These are phyloP conservation scores for Cataglyphis livida DNA, from an alignment of 2,888 invertebrate species.

Conservation along the genomic window DNA sequence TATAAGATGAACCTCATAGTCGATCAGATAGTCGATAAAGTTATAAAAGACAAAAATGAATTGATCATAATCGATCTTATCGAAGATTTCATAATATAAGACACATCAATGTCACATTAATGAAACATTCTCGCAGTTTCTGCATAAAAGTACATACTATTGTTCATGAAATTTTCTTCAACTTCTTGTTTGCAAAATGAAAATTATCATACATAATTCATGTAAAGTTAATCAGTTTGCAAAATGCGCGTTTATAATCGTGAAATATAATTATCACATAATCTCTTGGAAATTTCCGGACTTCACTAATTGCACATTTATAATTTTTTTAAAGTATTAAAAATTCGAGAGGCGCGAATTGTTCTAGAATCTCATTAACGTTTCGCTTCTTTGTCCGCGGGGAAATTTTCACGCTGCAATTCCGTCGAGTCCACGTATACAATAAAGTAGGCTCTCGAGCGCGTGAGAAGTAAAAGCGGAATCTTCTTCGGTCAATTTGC, in stretches of 20 bases:
- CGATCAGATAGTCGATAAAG: not conserved
- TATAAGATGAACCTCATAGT: not conserved
- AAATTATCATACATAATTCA: conserved; percentile 11
- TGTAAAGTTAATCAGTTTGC: not conserved
- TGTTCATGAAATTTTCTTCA: not conserved
- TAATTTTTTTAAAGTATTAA: not conserved
- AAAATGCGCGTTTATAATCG: not conserved
- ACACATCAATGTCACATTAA: conserved; percentile 25
- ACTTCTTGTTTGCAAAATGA: not conserved
- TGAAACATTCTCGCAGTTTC: conserved; percentile 1
- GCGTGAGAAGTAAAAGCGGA: conserved; percentile 50
- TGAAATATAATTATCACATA: not conserved
- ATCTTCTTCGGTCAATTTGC: conserved; percentile 39
- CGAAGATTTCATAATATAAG: conserved; percentile 6
- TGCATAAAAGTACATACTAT: not conserved
- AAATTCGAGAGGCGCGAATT: conserved; percentile 7
- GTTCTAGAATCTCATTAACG: conserved; percentile 20
- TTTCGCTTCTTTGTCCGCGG: not conserved
- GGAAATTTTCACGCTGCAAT: conserved; percentile 17
- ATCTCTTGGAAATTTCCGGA: not conserved
- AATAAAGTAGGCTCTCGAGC: conserved; percentile 7
- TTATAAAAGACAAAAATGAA: conserved; percentile 5
- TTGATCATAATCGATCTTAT: not conserved
- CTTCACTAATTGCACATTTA: not conserved
- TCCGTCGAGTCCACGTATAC: not conserved